Conservation (phyloP, 1,140 invertebrate genomes). For the Marisa cornuarietis region DNA sequence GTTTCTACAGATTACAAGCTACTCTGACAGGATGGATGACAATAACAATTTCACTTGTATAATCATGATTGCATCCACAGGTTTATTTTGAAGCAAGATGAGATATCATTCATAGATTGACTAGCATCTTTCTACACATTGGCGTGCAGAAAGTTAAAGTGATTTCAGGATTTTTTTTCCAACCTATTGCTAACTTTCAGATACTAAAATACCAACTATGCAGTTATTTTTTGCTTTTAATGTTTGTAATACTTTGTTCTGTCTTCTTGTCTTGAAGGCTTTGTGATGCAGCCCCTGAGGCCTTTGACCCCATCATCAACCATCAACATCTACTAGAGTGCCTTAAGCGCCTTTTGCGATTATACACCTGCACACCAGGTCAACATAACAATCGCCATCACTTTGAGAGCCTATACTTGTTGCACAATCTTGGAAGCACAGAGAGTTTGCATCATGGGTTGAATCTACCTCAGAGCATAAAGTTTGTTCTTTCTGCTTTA, state of each 20-base stretch:
- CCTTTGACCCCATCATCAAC: slow-evolving; percentile 64
- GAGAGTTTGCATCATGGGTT: slow-evolving; percentile 48
- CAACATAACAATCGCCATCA: slow-evolving; percentile 35
- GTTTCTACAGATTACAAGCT: too few species aligned
- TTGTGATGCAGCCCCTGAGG: slow-evolving; percentile 40
- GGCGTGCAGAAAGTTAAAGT: not conserved
- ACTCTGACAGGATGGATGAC: too few species aligned
- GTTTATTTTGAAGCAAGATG: too few species aligned
- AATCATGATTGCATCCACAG: too few species aligned
- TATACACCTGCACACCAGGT: slow-evolving; percentile 41
- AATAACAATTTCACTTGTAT: too few species aligned
- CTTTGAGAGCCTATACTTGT: slow-evolving; percentile 56
- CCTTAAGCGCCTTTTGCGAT: slow-evolving; percentile 58
- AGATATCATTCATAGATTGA: too few species aligned
- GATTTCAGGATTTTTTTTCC: not conserved
- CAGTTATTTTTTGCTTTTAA: not conserved
- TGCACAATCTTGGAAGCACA: slow-evolving; percentile 56
- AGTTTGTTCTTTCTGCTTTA: slow-evolving; percentile 30
- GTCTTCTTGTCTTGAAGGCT: slow-evolving; percentile 67
- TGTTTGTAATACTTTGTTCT: not conserved
- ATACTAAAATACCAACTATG: not conserved
- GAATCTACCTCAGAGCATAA: slow-evolving; percentile 31
- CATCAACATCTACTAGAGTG: slow-evolving; percentile 64
- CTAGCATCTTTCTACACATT: not conserved
- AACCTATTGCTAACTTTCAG: not conserved